These are phyloP conservation scores for Pseudomyrmex flavicornis DNA, from an alignment of 1,140 invertebrate genomes.

Conservation along the genomic window DNA sequence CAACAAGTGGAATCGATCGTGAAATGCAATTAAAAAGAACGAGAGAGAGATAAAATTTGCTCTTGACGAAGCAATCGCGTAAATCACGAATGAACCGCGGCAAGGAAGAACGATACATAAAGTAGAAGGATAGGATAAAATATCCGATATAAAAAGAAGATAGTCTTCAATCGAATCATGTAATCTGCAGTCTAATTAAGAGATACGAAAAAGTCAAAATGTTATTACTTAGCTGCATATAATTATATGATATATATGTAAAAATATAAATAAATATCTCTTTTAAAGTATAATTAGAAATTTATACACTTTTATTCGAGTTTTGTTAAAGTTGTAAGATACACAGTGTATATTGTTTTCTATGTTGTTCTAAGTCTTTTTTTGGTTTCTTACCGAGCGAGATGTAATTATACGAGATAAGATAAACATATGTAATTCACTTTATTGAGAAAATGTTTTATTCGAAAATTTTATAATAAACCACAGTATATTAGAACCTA, in stretches of 20 bases:
- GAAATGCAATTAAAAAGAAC: constrained; percentile 28
- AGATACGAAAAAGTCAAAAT: too few relatives aligned
- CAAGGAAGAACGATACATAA: background rate
- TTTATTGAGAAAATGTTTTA: background rate
- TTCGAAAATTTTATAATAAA: background rate
- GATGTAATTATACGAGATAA: background rate
- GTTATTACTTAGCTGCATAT: too few relatives aligned
- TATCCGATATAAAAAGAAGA: background rate
- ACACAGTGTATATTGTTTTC: background rate
- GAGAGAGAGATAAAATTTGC: constrained; percentile 7
- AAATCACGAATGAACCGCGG: background rate
- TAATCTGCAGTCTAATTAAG: too few relatives aligned
- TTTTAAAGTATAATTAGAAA: too few relatives aligned
- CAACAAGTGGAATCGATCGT: constrained; percentile 29
- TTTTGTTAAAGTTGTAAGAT: constrained; percentile 13
- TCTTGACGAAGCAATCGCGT: background rate
- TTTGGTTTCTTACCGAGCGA: background rate
- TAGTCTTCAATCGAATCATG: background rate
- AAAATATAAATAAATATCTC: too few relatives aligned
- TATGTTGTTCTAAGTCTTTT: background rate
- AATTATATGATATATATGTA: too few relatives aligned
- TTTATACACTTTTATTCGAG: background rate
- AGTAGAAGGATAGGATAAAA: background rate
- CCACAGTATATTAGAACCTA: background rate
- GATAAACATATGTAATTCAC: background rate